Percentiles rank a stretch among this genome's conserved stretches.
Conservation (phyloP, 2,888 invertebrate genomes). For the Carabus problematicus region DNA sequence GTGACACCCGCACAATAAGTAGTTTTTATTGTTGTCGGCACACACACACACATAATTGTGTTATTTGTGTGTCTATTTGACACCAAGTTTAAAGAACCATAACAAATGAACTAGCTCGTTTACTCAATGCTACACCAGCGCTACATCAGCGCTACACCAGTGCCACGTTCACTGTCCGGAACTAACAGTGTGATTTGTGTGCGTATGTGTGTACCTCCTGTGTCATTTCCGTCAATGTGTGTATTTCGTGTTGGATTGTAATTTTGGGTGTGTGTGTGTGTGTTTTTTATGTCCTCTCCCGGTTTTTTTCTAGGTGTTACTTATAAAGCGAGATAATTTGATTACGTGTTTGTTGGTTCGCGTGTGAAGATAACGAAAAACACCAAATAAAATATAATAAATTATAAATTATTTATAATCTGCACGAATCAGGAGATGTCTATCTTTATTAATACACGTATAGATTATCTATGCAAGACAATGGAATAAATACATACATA, state of each 20-base stretch:
- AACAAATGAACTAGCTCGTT: conserved; percentile 28
- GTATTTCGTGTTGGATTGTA: neutral
- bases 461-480: too few relatives aligned
- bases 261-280: neutral
- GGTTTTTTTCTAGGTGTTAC: neutral
- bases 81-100: conserved; percentile 30
- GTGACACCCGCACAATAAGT: conserved; percentile 22
- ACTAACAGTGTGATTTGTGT: conserved; percentile 53
- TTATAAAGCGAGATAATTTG: conserved; percentile 4
- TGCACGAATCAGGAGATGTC: too few relatives aligned
- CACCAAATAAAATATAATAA: too few relatives aligned
- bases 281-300: neutral
- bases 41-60: conserved; percentile 2
- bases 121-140: conserved; percentile 45
- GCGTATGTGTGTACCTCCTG: conserved; percentile 48
- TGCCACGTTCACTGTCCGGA: conserved; percentile 52
- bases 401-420: too few relatives aligned
- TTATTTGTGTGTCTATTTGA: conserved; percentile 14
- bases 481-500: too few relatives aligned
- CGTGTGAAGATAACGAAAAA: too few relatives aligned
- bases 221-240: conserved; percentile 51
- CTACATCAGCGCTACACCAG: conserved; percentile 47
- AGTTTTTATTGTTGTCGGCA: conserved; percentile 2
- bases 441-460: too few relatives aligned
- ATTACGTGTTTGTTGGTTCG: neutral